These are phyloP conservation scores for Pelodytes ibericus DNA, from an alignment of 2,797 vertebrate species.

Conservation along the genomic window DNA sequence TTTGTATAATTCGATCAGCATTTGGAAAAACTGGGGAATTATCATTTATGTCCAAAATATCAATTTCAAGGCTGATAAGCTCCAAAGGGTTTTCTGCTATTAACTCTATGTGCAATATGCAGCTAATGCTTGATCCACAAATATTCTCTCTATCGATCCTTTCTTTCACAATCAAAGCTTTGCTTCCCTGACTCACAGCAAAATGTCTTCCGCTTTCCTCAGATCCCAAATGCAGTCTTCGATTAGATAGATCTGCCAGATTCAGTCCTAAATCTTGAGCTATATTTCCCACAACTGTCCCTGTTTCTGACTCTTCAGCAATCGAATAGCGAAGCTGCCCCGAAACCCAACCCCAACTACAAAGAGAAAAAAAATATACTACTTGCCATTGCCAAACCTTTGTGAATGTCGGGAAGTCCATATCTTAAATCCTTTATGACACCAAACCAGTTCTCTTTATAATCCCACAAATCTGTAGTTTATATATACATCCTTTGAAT, in stretches of 20 bases:
- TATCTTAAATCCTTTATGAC: slow-evolving; percentile 55
- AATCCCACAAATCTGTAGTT: slow-evolving; percentile 4
- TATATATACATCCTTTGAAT: neutral
- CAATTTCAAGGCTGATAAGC: slow-evolving; percentile 81
- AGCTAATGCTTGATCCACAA: slow-evolving; percentile 80
- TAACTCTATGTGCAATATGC: slow-evolving; percentile 83
- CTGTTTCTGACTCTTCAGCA: slow-evolving; percentile 49
- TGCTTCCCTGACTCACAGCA: slow-evolving; percentile 80
- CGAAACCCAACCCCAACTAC: slow-evolving; percentile 37
- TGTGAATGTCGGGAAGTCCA: slow-evolving; percentile 66
- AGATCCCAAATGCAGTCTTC: slow-evolving; percentile 79
- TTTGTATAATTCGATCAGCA: neutral
- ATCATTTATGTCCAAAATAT: slow-evolving; percentile 44
- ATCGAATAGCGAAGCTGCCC: slow-evolving; percentile 33
- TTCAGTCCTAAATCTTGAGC: slow-evolving; percentile 49
- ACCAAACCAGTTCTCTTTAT: slow-evolving; percentile 37
- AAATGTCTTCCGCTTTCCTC: slow-evolving; percentile 83
- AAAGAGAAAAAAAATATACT: slow-evolving; percentile 33
- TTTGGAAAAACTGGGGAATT: slow-evolving; percentile 21
- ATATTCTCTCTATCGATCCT: slow-evolving; percentile 89
- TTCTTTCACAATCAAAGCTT: slow-evolving; percentile 82
- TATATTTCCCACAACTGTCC: slow-evolving; percentile 42
- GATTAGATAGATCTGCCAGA: slow-evolving; percentile 72
- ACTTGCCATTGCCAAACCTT: slow-evolving; percentile 45
- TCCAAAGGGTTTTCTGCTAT: slow-evolving; percentile 84